These are phyloP conservation scores for Cataglyphis rosenhaueri DNA, from an alignment of 2,888 invertebrate species.

Conservation along the genomic window DNA sequence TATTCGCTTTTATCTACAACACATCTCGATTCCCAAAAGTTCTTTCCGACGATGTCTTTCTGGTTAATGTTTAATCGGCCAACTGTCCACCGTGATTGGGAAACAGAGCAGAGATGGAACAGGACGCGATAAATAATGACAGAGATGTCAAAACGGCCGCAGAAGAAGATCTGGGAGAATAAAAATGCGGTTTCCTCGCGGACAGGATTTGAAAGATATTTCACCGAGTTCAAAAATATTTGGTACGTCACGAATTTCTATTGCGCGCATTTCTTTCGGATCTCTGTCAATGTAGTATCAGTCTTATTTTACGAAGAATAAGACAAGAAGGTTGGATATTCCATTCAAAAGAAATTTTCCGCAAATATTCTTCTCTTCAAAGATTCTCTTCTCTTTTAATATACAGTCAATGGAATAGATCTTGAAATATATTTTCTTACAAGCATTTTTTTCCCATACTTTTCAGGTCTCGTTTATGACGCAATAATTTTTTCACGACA, in stretches of 20 bases:
- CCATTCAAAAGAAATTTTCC: constrained; percentile 1
- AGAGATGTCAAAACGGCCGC: background rate
- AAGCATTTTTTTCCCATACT: background rate
- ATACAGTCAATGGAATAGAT: background rate
- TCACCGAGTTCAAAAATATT: constrained; percentile 12
- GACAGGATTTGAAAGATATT: background rate
- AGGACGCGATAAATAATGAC: constrained; percentile 32
- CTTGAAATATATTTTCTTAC: background rate
- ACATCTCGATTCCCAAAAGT: constrained; percentile 44
- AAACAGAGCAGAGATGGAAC: constrained; percentile 4
- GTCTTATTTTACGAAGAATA: constrained; percentile 11
- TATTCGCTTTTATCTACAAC: constrained; percentile 25
- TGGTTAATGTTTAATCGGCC: constrained; percentile 68
- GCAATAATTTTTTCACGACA: background rate
- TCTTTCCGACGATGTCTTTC: constrained; percentile 31
- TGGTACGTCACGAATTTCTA: background rate
- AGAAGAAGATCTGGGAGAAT: background rate
- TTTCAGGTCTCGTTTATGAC: background rate
- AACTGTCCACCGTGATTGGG: constrained; percentile 26
- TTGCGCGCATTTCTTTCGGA: background rate
- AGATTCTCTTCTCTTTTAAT: background rate
- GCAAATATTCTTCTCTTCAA: background rate
- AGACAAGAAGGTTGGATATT: background rate
- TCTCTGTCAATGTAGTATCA: background rate
- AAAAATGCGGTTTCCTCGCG: background rate